These are phyloP conservation scores for Drosophila nasuta DNA, from an alignment of 1,140 invertebrate species.

Conservation along the genomic window DNA sequence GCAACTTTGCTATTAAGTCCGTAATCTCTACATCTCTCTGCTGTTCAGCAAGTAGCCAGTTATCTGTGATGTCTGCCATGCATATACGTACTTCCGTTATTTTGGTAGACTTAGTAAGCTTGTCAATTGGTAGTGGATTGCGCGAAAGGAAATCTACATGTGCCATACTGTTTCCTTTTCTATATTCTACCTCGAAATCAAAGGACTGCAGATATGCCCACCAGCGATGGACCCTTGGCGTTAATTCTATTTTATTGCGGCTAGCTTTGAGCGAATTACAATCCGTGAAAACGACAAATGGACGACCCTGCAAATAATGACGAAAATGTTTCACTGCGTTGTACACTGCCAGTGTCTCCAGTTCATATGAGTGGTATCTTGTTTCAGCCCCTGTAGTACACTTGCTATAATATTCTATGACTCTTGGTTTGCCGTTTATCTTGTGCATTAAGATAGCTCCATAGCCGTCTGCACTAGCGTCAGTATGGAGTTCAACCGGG, in stretches of 20 bases:
- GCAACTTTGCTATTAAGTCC: neutral
- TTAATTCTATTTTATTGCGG: neutral
- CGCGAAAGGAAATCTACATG: neutral
- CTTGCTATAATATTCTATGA: constrained; percentile 17
- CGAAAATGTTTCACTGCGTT: constrained; percentile 6
- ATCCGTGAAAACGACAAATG: neutral
- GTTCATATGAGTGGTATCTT: constrained; percentile 12
- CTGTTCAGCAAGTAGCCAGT: neutral
- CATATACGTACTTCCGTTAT: neutral
- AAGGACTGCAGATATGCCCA: neutral
- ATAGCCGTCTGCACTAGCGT: neutral
- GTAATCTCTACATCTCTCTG: neutral
- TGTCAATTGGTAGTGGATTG: neutral
- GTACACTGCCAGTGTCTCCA: neutral
- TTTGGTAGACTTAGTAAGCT: neutral
- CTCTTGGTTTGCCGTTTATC: neutral
- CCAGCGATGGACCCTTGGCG: neutral
- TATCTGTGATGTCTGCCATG: neutral
- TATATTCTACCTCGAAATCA: constrained; percentile 1
- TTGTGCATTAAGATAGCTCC: constrained; percentile 18
- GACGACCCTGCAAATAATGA: neutral
- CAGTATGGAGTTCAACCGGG: constrained; percentile 8
- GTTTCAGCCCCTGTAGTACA: neutral
- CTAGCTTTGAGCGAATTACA: constrained; percentile 1
- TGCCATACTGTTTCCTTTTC: constrained; percentile 4